Base-by-base conservation (phyloP, 1,140 invertebrate species). In the Heliconius eleuchia region DNA sequence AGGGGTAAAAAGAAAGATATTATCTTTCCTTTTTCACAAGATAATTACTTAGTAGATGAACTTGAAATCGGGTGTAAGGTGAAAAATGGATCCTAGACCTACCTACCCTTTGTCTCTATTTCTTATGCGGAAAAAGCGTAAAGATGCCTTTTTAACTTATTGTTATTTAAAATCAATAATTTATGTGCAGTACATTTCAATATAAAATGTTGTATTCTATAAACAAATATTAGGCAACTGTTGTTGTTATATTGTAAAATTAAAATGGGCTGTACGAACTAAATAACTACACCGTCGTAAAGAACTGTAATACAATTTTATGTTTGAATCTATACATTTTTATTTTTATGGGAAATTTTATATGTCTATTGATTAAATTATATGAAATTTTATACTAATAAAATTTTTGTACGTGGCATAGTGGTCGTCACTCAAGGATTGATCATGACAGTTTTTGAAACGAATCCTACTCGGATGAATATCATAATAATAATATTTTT, bases 211-310 rank as follows among this genome's bases (percentile, higher is more conserved):
- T 66, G 30, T 66, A 66, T 66, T 8, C n/a, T 23, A 57, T 23
- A 57, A 57, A 57, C 55, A 57, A 66, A 66, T 66, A 16, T 66
- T 27, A 66, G 60, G 27, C 60, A 66, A 66, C 27, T 66, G 11
- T 30, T 23, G 3, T 60, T 60, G 9, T 60, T n/a, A 66, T 30
- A 66, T 30, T 30, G 60, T 66, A 30, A 27, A 60, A 66, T 30
- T 66, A 66, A 66, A 66, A 66, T 30, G 23, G 9, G 8, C n/a
- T 57, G n/a, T 57, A 57, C 18, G 19, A 57, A 23, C 2, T 57
- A 57, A 57, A 57, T 30, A 30, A 66, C 27, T 6, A 66, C 55
- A 23, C 13, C 13, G 23, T 66, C 60, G 60, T 66, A 27, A 66
- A 66, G 23, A 57, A 9, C n/a, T 66, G 27, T 27, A 66, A 66